Evolutionary conservation across 2,888 invertebrate genomes (phyloP), one percentile per base, ranked within the genome.

Genomic region (Ornithoptera alexandrae): DNA sequence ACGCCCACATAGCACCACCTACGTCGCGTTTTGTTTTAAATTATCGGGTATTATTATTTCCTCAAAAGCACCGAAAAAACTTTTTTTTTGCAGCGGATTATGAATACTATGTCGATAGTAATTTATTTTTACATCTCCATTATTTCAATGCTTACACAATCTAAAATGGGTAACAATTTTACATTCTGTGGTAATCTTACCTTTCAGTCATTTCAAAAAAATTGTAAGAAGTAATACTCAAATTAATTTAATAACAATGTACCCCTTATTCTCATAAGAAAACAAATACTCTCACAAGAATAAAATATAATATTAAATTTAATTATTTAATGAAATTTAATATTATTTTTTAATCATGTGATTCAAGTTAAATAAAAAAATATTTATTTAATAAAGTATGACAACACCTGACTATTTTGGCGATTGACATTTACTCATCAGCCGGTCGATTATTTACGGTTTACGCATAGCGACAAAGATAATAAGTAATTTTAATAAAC

Each of bases 401-500:
- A 65, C 65, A 68, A 63, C 69, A 65, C 56, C 53, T 76, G 53
- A 10, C 77, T 76, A 76, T 77, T 78, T 58, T 58, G 39, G 15
- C 22, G 42, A 79, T 76, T 72, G 72, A 71, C 65, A 67, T 64
- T 76, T 72, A 75, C 72, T 76, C 78, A 79, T 79, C 79, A 78
- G 72, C 76, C 83, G 85, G 85, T 87, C 86, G 86, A 85, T 86
- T 84, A 84, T 82, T 86, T 84, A 82, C 82, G 81, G 79, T 82
- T 86, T 83, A 82, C 81, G 81, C 80, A 79, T 74, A 83, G 71
- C 62, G 58, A 71, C 30, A 75, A 71, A 72, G 66, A 67, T 71
- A 61, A 30, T 57, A 60, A 39, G 18, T 7, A 6, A 30, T 15
- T 8, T n/a, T 24, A 59, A 53, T 46, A 39, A 67, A 18, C 24